A percentile compares a stretch with the other conserved stretches of the same genome.
phyloP scores from a whole-genome alignment of 37 sponge, comb jelly and placozoan species.

The Chondrilla cf. caribensis region DNA sequence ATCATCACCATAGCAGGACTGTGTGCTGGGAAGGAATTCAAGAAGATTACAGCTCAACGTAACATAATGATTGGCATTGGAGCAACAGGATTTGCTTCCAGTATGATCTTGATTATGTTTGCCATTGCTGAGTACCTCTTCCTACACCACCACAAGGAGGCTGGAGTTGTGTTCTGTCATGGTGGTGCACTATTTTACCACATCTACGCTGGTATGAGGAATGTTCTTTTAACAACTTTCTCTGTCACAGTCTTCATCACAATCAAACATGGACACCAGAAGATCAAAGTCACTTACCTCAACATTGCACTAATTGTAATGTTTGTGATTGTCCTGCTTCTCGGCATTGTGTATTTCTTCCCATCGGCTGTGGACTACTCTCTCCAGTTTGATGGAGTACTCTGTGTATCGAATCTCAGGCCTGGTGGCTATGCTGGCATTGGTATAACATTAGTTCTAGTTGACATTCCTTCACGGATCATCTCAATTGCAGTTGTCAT shows the following conservation, averaged over 20 bases:
- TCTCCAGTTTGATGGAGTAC: neutral
- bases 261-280: neutral
- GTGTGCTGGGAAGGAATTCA: no score
- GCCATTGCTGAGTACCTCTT: no score
- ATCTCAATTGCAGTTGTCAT: neutral
- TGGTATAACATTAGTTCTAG: neutral
- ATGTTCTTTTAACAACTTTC: neutral
- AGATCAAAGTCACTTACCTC: neutral
- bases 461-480: neutral
- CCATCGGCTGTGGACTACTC: neutral
- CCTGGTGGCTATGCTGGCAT: neutral
- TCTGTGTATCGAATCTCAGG: neutral
- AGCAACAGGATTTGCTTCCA: no score
- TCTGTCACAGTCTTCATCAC: neutral
- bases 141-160: no score
- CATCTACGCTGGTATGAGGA: neutral
- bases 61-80: no score
- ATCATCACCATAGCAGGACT: no score
- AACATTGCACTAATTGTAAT: neutral
- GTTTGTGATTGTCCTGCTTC: neutral
- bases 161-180: neutral
- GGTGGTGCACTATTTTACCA: neutral
- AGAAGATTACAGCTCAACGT: no score
- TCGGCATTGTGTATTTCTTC: neutral
- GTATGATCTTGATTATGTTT: no score